phyloP scores from a whole-genome alignment of 2,113 vertebrate species.

The Antennarius striatus region DNA sequence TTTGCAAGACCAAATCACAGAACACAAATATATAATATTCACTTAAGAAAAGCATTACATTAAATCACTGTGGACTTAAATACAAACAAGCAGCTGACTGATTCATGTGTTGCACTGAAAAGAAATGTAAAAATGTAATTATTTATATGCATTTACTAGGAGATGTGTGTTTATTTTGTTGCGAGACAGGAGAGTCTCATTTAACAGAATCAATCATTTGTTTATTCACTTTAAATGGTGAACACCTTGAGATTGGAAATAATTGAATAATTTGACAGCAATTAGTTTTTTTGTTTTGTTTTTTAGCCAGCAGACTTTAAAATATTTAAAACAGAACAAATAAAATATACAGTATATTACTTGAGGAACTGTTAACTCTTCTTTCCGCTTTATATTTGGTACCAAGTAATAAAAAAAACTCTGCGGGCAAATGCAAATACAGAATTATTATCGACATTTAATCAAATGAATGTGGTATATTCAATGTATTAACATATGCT shows the following conservation, averaged over 20 bases:
- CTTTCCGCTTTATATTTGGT: too few species aligned
- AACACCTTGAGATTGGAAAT: neutral
- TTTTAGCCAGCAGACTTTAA: too few species aligned
- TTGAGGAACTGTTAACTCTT: too few species aligned
- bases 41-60: constrained; percentile 1
- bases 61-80: neutral
- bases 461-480: neutral
- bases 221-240: neutral
- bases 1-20: neutral
- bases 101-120: neutral
- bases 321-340: too few species aligned
- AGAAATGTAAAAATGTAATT: neutral
- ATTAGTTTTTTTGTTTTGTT: too few species aligned
- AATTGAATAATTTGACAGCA: too few species aligned
- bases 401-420: too few species aligned
- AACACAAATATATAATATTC: neutral
- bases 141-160: neutral
- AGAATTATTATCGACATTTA: too few species aligned
- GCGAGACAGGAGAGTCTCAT: neutral
- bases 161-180: neutral
- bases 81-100: neutral
- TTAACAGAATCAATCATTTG: neutral
- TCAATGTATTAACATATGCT: neutral
- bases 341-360: too few species aligned
- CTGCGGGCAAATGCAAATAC: too few species aligned